These are phyloP conservation scores for Oostethus manadensis DNA, from an alignment of 2,113 vertebrate species.

Conservation along the genomic window DNA sequence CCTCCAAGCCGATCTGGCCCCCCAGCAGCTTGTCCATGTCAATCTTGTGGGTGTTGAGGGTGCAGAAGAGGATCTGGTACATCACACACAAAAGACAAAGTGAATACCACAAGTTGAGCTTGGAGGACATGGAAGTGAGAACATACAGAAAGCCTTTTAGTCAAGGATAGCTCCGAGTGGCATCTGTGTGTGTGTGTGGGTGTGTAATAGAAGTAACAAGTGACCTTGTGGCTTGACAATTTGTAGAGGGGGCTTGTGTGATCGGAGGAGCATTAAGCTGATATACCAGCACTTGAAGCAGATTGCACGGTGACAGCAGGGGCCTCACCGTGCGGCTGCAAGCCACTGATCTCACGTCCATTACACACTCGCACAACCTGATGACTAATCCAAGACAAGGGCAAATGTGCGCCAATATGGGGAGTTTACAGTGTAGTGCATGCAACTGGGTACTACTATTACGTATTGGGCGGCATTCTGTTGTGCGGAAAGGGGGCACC, in stretches of 20 bases:
- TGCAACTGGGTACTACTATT: too few relatives aligned
- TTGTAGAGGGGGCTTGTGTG: slow-evolving; percentile 45
- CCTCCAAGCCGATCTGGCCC: slow-evolving; percentile 89
- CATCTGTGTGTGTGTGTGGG: slow-evolving; percentile 2
- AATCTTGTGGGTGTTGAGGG: slow-evolving; percentile 91
- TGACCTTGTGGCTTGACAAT: slow-evolving; percentile 67
- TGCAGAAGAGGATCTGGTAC: slow-evolving; percentile 91
- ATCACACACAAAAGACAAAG: neutral
- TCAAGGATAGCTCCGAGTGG: neutral
- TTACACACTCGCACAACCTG: neutral
- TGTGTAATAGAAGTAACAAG: too few relatives aligned
- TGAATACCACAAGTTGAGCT: neutral
- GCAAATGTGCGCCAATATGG: too few relatives aligned
- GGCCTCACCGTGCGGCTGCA: slow-evolving; percentile 56
- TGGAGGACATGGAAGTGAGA: too few relatives aligned
- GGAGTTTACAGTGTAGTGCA: neutral
- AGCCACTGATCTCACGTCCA: slow-evolving; percentile 58
- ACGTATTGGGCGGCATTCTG: too few relatives aligned
- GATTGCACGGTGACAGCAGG: slow-evolving; percentile 56
- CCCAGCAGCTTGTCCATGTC: slow-evolving; percentile 95
- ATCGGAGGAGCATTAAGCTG: slow-evolving; percentile 67
- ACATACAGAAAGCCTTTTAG: neutral
- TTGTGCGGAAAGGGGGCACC: slow-evolving; percentile 1
- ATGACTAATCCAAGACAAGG: too few relatives aligned
- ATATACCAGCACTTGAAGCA: slow-evolving; percentile 71